Percentiles rank a stretch among this genome's conserved stretches.
phyloP scores from a whole-genome alignment of 2,797 vertebrate species.

The Artibeus lituratus region DNA sequence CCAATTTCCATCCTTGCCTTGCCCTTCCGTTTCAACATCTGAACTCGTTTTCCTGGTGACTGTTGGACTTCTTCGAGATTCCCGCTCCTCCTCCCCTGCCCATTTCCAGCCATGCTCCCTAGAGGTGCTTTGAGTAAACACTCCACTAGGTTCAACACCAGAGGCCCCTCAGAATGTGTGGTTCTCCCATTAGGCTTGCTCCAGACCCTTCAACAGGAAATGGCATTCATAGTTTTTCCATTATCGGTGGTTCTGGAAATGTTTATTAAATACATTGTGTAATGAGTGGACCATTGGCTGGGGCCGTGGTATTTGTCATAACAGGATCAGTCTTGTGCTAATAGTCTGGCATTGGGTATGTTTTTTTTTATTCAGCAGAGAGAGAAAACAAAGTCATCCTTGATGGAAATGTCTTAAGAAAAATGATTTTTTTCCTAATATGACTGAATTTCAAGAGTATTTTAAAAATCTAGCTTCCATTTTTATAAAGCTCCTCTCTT shows the following conservation, averaged over 20 bases:
- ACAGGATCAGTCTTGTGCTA: neutral
- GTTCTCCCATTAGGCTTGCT: neutral
- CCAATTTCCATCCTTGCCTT: neutral
- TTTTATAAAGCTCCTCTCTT: neutral
- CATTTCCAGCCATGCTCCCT: neutral
- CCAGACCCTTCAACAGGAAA: slow-evolving; percentile 37
- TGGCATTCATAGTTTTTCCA: slow-evolving; percentile 38
- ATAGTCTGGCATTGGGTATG: neutral
- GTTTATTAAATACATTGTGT: slow-evolving; percentile 44
- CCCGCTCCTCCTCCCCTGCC: neutral
- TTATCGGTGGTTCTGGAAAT: slow-evolving; percentile 42
- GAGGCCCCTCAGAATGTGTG: neutral
- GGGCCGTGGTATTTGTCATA: slow-evolving; percentile 14
- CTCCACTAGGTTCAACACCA: neutral
- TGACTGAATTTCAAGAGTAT: neutral
- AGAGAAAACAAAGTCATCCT: slow-evolving; percentile 16
- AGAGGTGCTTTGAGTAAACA: slow-evolving; percentile 4
- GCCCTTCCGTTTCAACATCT: slow-evolving; percentile 11
- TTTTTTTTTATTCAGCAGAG: slow-evolving; percentile 13
- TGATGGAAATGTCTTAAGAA: neutral
- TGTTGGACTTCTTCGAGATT: neutral
- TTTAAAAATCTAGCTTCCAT: neutral
- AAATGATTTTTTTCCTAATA: neutral
- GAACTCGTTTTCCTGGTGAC: neutral
- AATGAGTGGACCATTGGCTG: neutral